A percentile compares a stretch with the other conserved stretches of the same genome.
phyloP scores from a whole-genome alignment of 2,888 invertebrate genomes.

The Diploptera punctata region DNA sequence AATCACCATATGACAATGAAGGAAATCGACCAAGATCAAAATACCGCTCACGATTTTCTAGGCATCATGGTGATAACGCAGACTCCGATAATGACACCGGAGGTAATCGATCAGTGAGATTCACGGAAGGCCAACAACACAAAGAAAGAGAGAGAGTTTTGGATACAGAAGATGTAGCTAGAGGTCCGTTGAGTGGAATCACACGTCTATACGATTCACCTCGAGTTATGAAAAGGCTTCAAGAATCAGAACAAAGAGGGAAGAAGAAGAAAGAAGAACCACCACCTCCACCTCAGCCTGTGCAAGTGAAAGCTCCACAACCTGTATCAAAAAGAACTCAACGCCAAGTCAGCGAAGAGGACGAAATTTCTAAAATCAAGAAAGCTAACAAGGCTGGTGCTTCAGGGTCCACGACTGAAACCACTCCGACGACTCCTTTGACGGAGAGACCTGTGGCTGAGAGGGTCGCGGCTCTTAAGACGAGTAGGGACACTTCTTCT shows the following conservation, averaged over 20 bases:
- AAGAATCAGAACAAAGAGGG: constrained; percentile 68
- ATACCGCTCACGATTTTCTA: constrained; percentile 74
- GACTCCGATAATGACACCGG: constrained; percentile 57
- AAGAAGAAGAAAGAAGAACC: constrained; percentile 61
- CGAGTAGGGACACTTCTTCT: background rate
- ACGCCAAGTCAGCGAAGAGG: constrained; percentile 86
- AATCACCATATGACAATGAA: constrained; percentile 66
- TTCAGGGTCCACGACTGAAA: background rate
- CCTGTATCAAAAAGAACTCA: constrained; percentile 57
- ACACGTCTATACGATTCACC: constrained; percentile 87
- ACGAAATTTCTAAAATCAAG: constrained; percentile 87
- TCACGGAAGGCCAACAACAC: constrained; percentile 37
- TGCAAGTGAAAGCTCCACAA: constrained; percentile 45
- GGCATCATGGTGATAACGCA: constrained; percentile 55
- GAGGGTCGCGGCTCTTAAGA: constrained; percentile 57
- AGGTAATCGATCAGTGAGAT: constrained; percentile 37
- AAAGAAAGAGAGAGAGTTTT: constrained; percentile 71
- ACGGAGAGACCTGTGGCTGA: constrained; percentile 62
- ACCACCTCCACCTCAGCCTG: constrained; percentile 53
- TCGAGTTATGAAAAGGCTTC: constrained; percentile 85
- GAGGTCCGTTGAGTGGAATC: constrained; percentile 84
- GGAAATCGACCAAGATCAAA: constrained; percentile 66
- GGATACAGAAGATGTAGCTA: constrained; percentile 88
- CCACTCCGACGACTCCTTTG: background rate
- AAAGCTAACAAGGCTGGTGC: constrained; percentile 78